Evolutionary conservation across 2,888 invertebrate species (phyloP).

Genomic region (Cerceris rybyensis): DNA sequence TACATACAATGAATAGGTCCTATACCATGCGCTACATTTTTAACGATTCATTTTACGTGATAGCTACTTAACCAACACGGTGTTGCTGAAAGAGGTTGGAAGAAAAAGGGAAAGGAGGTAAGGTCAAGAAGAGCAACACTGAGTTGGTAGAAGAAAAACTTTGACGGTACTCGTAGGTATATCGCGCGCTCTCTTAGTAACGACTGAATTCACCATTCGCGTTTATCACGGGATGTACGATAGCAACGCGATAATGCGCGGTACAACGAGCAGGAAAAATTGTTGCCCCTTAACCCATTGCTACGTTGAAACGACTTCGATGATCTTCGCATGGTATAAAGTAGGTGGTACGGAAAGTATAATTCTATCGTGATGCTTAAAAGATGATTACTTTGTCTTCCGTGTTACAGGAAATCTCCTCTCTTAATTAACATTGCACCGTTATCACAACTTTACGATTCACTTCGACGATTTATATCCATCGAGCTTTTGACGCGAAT

Average conservation of each 20-base stretch:
- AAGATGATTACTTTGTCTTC: constrained; percentile 36
- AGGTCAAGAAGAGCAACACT: constrained; percentile 34
- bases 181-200: constrained; percentile 58
- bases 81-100: constrained; percentile 4
- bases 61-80: constrained; percentile 48
- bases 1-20: constrained; percentile 59
- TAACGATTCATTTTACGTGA: constrained; percentile 74
- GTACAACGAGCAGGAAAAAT: constrained; percentile 58
- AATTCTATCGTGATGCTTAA: constrained; percentile 51
- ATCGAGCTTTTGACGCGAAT: too few species aligned
- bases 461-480: too few species aligned
- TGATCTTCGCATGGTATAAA: constrained; percentile 47
- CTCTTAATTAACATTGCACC: neutral
- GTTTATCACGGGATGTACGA: constrained; percentile 63
- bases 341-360: constrained; percentile 38
- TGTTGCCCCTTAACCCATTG: constrained; percentile 57
- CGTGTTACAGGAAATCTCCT: constrained; percentile 10
- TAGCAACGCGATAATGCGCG: constrained; percentile 61
- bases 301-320: constrained; percentile 46
- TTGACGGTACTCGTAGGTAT: constrained; percentile 31
- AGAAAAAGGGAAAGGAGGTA: constrained; percentile 23
- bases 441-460: too few species aligned
- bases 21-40: constrained; percentile 64
- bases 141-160: constrained; percentile 31
- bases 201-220: constrained; percentile 73